phyloP scores from a whole-genome alignment of 1,140 invertebrate genomes.

The Drosophila orena region DNA sequence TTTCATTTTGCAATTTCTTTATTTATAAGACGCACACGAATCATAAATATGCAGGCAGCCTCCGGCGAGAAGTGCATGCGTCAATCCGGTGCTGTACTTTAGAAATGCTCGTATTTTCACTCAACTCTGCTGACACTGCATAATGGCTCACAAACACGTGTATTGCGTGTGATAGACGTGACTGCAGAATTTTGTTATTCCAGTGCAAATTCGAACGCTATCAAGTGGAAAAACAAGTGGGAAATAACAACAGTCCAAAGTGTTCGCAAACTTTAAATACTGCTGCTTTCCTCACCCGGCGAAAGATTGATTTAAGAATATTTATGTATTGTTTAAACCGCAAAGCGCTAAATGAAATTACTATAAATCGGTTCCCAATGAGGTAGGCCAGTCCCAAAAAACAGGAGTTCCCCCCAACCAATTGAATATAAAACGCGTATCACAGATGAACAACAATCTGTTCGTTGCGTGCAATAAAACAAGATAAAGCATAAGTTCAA shows the following conservation, averaged over 20 bases:
- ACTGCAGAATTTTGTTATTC: constrained; percentile 35
- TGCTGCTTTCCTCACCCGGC: background rate
- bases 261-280: constrained; percentile 1
- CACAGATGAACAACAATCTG: constrained; percentile 41
- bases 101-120: constrained; percentile 30
- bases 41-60: constrained; percentile 73
- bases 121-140: constrained; percentile 37
- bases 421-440: constrained; percentile 42
- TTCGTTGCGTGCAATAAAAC: constrained; percentile 32
- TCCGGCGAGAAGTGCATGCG: constrained; percentile 51
- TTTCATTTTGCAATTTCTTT: constrained; percentile 49
- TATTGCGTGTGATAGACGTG: constrained; percentile 27
- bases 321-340: too few species aligned
- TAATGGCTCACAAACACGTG: constrained; percentile 27
- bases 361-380: too few species aligned
- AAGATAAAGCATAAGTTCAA: constrained; percentile 48
- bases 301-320: too few species aligned
- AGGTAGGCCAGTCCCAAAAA: background rate
- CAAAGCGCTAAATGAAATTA: background rate
- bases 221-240: constrained; percentile 44
- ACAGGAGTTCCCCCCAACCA: constrained; percentile 9
- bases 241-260: constrained; percentile 22
- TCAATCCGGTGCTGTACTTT: constrained; percentile 47
- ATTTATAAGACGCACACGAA: constrained; percentile 69
- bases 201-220: constrained; percentile 32